phyloP scores from a whole-genome alignment of 2,113 vertebrate genomes.

The Saguinus midas region DNA sequence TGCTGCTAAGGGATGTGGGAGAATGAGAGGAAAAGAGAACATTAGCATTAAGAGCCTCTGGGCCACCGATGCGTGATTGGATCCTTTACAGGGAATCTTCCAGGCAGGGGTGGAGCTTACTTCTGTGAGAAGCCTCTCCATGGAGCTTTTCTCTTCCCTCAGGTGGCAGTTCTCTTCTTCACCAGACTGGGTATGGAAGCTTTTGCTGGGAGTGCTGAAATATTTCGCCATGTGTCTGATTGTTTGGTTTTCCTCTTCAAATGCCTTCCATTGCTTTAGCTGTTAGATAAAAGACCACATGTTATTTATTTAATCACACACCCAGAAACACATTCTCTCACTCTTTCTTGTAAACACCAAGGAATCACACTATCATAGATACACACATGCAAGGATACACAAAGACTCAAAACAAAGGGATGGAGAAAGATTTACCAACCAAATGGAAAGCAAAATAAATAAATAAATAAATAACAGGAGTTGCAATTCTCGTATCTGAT shows the following conservation, averaged over 20 bases:
- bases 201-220: slow-evolving; percentile 95
- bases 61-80: neutral
- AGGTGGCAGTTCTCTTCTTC: slow-evolving; percentile 93
- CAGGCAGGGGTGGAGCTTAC: slow-evolving; percentile 80
- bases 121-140: slow-evolving; percentile 94
- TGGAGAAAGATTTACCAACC: no score
- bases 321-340: slow-evolving; percentile 58
- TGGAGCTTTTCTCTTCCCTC: slow-evolving; percentile 92
- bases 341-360: slow-evolving; percentile 34
- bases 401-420: no score
- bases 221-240: slow-evolving; percentile 95
- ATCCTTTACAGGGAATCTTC: neutral
- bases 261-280: slow-evolving; percentile 94
- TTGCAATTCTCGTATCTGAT: no score
- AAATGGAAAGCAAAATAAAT: no score
- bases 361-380: neutral
- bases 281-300: slow-evolving; percentile 80
- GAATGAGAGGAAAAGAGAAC: neutral
- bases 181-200: slow-evolving; percentile 89
- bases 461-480: no score
- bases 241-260: slow-evolving; percentile 93
- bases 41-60: neutral
- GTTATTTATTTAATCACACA: slow-evolving; percentile 74
- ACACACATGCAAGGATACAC: neutral
- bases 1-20: neutral